Base-by-base conservation (phyloP, 2,797 vertebrate species). In the Valencia hispanica region DNA sequence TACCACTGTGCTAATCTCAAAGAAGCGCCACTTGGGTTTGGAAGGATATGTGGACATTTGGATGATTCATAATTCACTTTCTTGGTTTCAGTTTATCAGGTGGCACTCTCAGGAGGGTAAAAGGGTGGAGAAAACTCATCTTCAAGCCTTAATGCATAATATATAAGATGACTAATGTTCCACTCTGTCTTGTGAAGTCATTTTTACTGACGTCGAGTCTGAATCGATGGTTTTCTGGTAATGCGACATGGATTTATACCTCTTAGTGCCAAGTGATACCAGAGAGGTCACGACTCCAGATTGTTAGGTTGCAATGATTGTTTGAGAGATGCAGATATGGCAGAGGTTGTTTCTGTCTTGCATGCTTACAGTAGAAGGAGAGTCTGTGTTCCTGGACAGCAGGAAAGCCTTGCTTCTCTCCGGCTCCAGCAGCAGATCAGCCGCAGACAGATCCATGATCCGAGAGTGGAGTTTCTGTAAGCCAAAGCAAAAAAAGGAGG, bases 151-250 rank as follows among this genome's bases (percentile, higher is more conserved):
- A 94, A 97, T 97, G 95, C 95, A 97, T 98, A 97, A 97, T 97
- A 96, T 96, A 97, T 97, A 95, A 97, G 93, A 94, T 94, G 95
- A 96, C 92, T 96, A 96, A 96, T 96, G 95, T 63, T 88, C 89
- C 93, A 89, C 85, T 81, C 68, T 70, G 90, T 94, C 92, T 95
- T 95, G 91, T 94, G 94, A 95, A 96, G 95, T 95, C 96, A 93
- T 95, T 95, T 96, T 96, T 94, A 96, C 95, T 94, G 94, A 87
- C 88, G 87, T 63, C 82, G 91, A 95, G 93, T 93, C 94, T 83
- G 94, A 96, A 97, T 97, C 97, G 95, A 98, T 97, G 95, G 85
- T 92, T 93, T 95, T 94, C 79, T 93, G 91, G 94, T 96, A 96
- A 96, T 94, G 95, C 84, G 94, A 95, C 93, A 90, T 92, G 95